Base-by-base conservation (phyloP, 2,888 invertebrate genomes). In the Microctonus hyperodae region DNA sequence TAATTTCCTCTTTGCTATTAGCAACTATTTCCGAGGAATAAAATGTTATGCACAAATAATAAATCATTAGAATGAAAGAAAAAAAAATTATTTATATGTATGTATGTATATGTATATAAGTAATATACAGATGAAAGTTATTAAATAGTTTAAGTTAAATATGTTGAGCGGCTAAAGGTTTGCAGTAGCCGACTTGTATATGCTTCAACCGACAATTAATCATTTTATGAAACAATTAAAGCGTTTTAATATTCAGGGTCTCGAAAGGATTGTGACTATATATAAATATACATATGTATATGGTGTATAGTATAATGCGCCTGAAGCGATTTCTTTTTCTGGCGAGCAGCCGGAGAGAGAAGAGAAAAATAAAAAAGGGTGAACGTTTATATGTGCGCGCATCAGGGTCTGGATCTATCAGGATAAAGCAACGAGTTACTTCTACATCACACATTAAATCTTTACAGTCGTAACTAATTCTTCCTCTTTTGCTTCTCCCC, bases 181-280 rank as follows among this genome's bases (percentile, higher is more conserved):
- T 48, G 44, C 25, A 60, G 23, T 28, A 28, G 44, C 16, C 28
- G 20, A 5, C 1, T 23, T 16, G 48, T 44, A 48, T 51, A 28
- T 55, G 62, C 55, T 35, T 11, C 13, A 53, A 31, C 58, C 51
- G 20, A 22, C 20, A 58, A 44, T 64, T 16, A 64, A 65, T 48
- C 48, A 57, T 51, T 51, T 58, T 23, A 9, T 44, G 44, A 65
- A 65, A 65, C 65, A 65, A 65, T 65, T 65, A 65, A 65, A 65
- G 44, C 55, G 40, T 40, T 61, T 65, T 65, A 66, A 66, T 66
- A 62, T 62, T 56, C 61, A 56, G 31, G 16, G 6, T 13, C 48
- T 28, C 13, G 16, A 25, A 56, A 23, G 48, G 62, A 53, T 53
- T 53, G 60, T 60, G 28, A 37, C 31, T 20, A 16, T 44, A 44